These are phyloP conservation scores for Synanceia verrucosa DNA, from an alignment of 2,797 vertebrate species.

Conservation along the genomic window DNA sequence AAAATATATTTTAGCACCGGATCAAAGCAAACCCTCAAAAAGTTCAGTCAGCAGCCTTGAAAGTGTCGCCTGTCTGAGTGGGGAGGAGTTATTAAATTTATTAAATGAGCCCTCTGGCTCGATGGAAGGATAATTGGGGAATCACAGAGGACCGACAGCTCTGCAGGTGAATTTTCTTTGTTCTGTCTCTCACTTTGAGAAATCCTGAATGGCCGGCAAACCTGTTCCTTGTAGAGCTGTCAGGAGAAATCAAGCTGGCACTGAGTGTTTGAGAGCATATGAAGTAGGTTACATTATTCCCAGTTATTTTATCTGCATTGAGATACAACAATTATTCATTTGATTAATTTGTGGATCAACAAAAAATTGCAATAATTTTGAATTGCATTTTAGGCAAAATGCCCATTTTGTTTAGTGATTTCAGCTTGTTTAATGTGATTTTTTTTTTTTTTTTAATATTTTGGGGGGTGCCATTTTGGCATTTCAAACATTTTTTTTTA, in stretches of 20 bases:
- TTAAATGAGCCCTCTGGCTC: slow-evolving; percentile 11
- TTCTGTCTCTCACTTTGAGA: slow-evolving; percentile 11
- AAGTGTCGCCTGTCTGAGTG: slow-evolving; percentile 16
- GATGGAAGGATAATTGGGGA: slow-evolving; percentile 20
- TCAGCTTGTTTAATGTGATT: background rate
- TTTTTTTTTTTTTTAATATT: background rate
- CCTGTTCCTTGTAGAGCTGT: background rate
- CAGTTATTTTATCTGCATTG: background rate
- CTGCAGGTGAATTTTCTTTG: slow-evolving; percentile 23
- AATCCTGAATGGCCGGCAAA: slow-evolving; percentile 17
- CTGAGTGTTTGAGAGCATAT: background rate
- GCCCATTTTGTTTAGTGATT: background rate
- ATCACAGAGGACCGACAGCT: slow-evolving; percentile 10
- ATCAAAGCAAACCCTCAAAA: background rate
- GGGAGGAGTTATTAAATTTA: background rate
- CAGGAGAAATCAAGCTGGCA: background rate
- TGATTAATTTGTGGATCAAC: background rate
- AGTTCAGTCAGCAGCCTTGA: background rate
- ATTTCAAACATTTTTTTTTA: background rate
- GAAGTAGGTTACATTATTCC: background rate
- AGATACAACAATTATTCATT: background rate
- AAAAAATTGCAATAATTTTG: too few relatives aligned
- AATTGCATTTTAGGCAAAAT: background rate
- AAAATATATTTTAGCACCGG: background rate
- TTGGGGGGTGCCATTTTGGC: background rate